Percentiles rank a stretch among this genome's conserved stretches.
phyloP scores from a whole-genome alignment of 2,797 vertebrate genomes.

The Yasuhikotakia modesta region DNA sequence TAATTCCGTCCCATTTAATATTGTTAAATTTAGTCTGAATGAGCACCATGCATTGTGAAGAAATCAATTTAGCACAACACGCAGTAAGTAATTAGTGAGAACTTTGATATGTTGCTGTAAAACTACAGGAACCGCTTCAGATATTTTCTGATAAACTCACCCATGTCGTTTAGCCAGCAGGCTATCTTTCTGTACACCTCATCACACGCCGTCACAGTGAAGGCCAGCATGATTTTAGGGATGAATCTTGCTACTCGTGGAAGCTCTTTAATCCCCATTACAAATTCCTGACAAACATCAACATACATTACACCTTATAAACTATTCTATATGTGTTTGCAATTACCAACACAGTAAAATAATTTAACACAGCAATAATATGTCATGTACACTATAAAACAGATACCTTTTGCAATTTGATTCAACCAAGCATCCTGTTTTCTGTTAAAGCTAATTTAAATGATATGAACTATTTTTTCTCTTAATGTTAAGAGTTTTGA shows the following conservation, averaged over 20 bases:
- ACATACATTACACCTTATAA: slow-evolving; percentile 3
- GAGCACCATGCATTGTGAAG: too few relatives aligned
- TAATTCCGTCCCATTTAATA: background rate
- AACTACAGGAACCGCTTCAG: too few relatives aligned
- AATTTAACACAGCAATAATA: background rate
- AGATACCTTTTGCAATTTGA: too few relatives aligned
- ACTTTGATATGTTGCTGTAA: too few relatives aligned
- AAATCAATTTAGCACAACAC: too few relatives aligned
- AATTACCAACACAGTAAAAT: background rate
- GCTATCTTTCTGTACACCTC: slow-evolving; percentile 97
- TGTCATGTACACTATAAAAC: too few relatives aligned
- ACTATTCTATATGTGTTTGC: background rate
- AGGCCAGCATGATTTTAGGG: slow-evolving; percentile 91
- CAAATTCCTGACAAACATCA: slow-evolving; percentile 84
- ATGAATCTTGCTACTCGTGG: slow-evolving; percentile 89
- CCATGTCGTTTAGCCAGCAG: slow-evolving; percentile 97
- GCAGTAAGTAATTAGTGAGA: too few relatives aligned
- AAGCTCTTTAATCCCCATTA: slow-evolving; percentile 91
- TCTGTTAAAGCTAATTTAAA: too few relatives aligned
- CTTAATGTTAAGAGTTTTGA: too few relatives aligned
- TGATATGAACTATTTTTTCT: too few relatives aligned
- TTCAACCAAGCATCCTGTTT: too few relatives aligned
- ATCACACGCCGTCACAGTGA: slow-evolving; percentile 91
- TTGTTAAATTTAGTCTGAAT: background rate
- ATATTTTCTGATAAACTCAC: slow-evolving; percentile 68